Conservation (phyloP, 2,113 vertebrate species). For the Phrynosoma blainvillii region DNA sequence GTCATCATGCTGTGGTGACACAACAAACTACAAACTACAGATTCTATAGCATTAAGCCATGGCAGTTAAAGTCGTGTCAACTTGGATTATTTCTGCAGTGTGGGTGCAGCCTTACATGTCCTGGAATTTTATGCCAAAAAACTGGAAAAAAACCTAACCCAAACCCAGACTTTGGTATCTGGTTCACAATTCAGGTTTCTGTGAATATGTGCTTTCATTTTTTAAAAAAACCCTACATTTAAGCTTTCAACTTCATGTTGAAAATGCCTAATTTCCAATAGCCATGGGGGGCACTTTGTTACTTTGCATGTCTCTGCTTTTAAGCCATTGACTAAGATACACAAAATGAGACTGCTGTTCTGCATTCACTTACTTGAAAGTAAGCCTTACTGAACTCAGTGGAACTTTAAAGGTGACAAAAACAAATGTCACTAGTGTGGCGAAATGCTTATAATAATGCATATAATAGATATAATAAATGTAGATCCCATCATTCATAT, state of each 20-base stretch:
- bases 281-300: no score
- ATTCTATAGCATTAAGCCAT: no score
- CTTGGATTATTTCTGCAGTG: no score
- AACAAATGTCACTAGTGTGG: not conserved
- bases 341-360: not conserved
- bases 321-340: not conserved
- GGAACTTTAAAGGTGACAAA: not conserved
- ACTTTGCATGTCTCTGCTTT: no score
- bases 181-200: not conserved
- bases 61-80: no score
- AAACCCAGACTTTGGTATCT: not conserved
- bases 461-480: no score
- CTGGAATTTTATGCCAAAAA: not conserved
- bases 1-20: no score
- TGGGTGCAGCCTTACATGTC: no score
- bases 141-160: not conserved
- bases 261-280: no score
- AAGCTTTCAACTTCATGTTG: not conserved
- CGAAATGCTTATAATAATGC: no score
- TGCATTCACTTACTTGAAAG: not conserved
- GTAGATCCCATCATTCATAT: no score
- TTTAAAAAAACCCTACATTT: not conserved
- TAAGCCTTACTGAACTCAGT: not conserved
- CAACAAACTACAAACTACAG: no score
- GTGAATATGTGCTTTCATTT: not conserved